A percentile compares a stretch with the other conserved stretches of the same genome.
These are phyloP conservation scores for Noctua fimbriata DNA, from an alignment of 2,888 invertebrate species.

Conservation along the genomic window DNA sequence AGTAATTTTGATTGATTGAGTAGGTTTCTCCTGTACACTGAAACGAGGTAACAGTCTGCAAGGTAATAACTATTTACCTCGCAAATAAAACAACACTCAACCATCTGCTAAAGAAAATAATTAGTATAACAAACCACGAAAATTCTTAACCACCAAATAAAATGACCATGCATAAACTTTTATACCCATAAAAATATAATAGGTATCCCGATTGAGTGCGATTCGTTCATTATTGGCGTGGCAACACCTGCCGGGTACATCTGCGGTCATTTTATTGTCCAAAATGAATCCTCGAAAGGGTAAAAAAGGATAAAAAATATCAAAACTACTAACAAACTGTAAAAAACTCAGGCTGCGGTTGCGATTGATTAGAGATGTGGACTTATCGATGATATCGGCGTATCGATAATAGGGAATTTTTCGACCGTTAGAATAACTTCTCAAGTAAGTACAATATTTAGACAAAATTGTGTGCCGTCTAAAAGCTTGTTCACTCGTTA, in stretches of 20 bases:
- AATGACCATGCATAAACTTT: slow-evolving; percentile 70
- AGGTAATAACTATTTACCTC: background rate
- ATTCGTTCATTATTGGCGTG: slow-evolving; percentile 62
- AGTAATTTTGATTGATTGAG: background rate
- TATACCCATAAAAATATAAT: slow-evolving; percentile 68
- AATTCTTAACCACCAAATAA: slow-evolving; percentile 63
- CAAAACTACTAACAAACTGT: slow-evolving; percentile 66
- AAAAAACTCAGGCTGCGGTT: slow-evolving; percentile 58
- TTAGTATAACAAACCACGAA: slow-evolving; percentile 72
- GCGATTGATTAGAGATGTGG: slow-evolving; percentile 53
- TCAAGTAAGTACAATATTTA: background rate
- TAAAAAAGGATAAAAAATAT: slow-evolving; percentile 74
- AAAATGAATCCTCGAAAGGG: slow-evolving; percentile 77
- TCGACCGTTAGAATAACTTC: background rate
- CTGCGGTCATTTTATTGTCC: slow-evolving; percentile 85
- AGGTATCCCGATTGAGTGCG: slow-evolving; percentile 50
- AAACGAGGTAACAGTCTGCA: background rate
- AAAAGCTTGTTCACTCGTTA: no score
- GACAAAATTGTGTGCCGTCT: no score
- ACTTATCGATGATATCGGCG: slow-evolving; percentile 11
- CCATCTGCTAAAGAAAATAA: slow-evolving; percentile 66
- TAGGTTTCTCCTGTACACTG: background rate
- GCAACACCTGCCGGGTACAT: slow-evolving; percentile 83
- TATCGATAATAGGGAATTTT: slow-evolving; percentile 31
- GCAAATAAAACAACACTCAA: slow-evolving; percentile 37